Percentiles rank a stretch among this genome's conserved stretches.
phyloP scores from a whole-genome alignment of 2,888 invertebrate species.

The Agrochola circellaris region DNA sequence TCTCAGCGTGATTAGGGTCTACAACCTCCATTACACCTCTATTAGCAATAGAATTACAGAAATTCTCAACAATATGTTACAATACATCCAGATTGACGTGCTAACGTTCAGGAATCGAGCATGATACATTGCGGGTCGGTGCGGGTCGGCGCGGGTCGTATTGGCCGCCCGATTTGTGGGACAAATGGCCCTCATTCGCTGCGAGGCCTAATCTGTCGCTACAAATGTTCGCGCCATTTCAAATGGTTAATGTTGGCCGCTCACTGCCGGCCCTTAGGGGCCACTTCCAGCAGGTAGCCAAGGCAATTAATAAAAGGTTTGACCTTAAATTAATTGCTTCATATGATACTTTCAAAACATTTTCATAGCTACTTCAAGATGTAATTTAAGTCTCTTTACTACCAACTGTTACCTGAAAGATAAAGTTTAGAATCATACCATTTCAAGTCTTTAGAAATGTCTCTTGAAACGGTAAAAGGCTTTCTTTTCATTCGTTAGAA shows the following conservation, averaged over 20 bases:
- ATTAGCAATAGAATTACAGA: constrained; percentile 31
- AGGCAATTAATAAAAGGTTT: constrained; percentile 10
- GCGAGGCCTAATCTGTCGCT: constrained; percentile 50
- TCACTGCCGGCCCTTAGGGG: constrained; percentile 27
- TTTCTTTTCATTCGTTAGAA: constrained; percentile 11
- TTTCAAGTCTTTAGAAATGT: constrained; percentile 1
- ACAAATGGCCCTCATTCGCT: constrained; percentile 49
- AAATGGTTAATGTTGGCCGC: constrained; percentile 34
- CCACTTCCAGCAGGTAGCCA: constrained; percentile 32
- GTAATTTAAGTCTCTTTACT: background rate
- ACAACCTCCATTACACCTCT: constrained; percentile 31
- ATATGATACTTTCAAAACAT: background rate
- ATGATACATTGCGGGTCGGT: constrained; percentile 37
- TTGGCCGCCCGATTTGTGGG: constrained; percentile 42
- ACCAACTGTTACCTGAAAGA: background rate
- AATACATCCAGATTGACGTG: constrained; percentile 36
- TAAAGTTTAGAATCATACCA: constrained; percentile 4
- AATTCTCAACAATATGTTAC: constrained; percentile 26
- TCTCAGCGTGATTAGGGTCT: background rate
- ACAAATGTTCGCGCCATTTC: constrained; percentile 55
- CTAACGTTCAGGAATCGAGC: constrained; percentile 16
- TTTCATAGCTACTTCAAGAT: background rate
- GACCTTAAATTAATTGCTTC: too few relatives aligned
- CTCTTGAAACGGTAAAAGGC: constrained; percentile 5
- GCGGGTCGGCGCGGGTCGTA: constrained; percentile 4